phyloP scores from a whole-genome alignment of 2,113 vertebrate genomes.

The Erythrocercus mccallii region DNA sequence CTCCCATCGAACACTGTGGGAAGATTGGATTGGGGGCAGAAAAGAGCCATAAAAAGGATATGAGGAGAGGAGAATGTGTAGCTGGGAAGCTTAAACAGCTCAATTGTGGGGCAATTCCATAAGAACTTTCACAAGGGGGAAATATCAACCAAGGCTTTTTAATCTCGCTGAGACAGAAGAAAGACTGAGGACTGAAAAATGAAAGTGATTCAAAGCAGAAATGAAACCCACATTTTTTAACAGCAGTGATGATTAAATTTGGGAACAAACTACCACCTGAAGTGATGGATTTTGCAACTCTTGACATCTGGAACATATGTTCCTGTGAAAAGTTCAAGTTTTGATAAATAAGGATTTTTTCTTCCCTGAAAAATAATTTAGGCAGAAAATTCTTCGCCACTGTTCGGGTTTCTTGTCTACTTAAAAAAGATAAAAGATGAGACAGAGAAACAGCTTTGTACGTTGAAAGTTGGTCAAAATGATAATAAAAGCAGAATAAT shows the following conservation, averaged over 20 bases:
- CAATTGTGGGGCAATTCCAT: conserved; percentile 37
- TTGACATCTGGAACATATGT: conserved; percentile 48
- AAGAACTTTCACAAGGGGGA: conserved; percentile 57
- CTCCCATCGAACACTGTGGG: not conserved
- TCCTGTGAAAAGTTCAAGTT: conserved; percentile 57
- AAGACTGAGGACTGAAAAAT: conserved; percentile 64
- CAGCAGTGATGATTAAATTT: conserved; percentile 61
- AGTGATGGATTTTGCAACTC: conserved; percentile 63
- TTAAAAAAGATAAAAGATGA: conserved; percentile 3
- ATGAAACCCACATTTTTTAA: conserved; percentile 67
- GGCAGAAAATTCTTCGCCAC: conserved; percentile 18
- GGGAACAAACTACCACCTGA: conserved; percentile 59
- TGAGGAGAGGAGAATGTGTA: conserved; percentile 31
- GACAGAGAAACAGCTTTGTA: not conserved
- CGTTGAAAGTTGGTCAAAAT: conserved; percentile 25
- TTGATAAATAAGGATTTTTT: conserved; percentile 43
- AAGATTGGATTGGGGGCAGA: conserved; percentile 44
- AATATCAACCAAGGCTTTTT: conserved; percentile 58
- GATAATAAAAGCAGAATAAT: conserved; percentile 38
- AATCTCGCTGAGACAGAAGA: conserved; percentile 56
- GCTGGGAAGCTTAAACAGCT: conserved; percentile 43
- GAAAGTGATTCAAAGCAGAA: conserved; percentile 61
- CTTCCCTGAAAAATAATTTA: conserved; percentile 23
- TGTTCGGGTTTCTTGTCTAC: not conserved
- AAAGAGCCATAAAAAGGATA: conserved; percentile 49